Conservation (phyloP, 2,797 vertebrate species). For the Neoniphon sammara region DNA sequence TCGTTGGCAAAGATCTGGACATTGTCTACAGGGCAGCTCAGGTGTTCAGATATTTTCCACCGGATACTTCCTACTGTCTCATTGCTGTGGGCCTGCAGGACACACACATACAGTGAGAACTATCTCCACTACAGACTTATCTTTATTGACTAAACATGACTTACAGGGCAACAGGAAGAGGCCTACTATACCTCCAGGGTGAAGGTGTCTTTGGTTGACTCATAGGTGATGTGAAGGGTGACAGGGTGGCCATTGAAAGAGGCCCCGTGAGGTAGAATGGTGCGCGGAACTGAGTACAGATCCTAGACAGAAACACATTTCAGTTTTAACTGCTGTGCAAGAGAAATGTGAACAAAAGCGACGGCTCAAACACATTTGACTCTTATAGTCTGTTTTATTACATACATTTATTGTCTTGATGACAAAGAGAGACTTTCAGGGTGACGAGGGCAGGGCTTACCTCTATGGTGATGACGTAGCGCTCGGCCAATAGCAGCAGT, state of each 20-base stretch:
- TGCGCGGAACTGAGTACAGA: constrained; percentile 97
- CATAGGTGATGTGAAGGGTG: constrained; percentile 94
- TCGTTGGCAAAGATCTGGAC: constrained; percentile 99
- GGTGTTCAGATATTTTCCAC: constrained; percentile 96
- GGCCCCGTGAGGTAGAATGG: constrained; percentile 99
- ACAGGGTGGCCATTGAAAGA: constrained; percentile 98
- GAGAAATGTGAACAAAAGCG: not conserved
- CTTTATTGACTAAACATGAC: not conserved
- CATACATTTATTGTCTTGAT: not conserved
- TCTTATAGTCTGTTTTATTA: not conserved
- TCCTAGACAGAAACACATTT: constrained; percentile 81
- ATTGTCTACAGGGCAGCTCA: constrained; percentile 96
- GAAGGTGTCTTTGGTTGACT: constrained; percentile 99
- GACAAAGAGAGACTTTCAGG: not conserved
- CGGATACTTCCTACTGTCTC: constrained; percentile 96
- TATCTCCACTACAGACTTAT: constrained; percentile 17
- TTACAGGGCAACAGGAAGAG: not conserved
- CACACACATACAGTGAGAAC: constrained; percentile 26
- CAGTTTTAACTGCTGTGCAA: not conserved
- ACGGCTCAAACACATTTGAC: not conserved
- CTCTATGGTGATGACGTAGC: constrained; percentile 99
- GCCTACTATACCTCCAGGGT: constrained; percentile 88
- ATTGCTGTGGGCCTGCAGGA: constrained; percentile 95
- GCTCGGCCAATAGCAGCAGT: constrained; percentile 94
- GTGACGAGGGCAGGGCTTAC: constrained; percentile 72